Conservation (phyloP, 2,113 vertebrate genomes). For the Turdus rufiventris region DNA sequence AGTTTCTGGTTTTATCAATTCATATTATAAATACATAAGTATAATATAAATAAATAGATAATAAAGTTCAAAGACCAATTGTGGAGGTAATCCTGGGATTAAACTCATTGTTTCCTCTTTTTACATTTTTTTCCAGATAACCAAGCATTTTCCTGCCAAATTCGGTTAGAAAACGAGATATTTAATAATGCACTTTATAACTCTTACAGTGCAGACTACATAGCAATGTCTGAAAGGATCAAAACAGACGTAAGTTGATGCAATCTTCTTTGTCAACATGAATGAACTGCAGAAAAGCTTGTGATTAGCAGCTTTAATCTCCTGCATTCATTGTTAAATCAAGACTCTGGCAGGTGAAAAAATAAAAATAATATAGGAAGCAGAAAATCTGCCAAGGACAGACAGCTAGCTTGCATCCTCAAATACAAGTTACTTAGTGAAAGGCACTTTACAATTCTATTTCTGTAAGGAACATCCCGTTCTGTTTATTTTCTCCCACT, state of each 20-base stretch:
- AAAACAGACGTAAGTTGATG: conserved; percentile 19
- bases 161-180: fast-evolving
- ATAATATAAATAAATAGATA: not conserved
- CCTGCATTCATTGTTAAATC: not conserved
- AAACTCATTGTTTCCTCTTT: not conserved
- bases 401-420: not conserved
- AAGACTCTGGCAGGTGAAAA: not conserved
- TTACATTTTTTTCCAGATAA: not conserved
- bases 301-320: not conserved
- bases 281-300: not conserved
- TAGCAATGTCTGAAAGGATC: not conserved
- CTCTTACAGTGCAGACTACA: not conserved
- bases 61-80: not conserved
- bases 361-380: not conserved
- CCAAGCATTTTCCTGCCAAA: not conserved
- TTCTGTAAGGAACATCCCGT: not conserved
- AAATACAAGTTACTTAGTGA: not conserved
- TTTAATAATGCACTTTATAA: conserved; percentile 32
- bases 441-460: not conserved
- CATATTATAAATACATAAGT: not conserved
- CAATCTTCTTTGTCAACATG: not conserved
- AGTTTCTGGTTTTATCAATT: not conserved
- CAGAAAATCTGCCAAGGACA: not conserved
- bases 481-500: not conserved
- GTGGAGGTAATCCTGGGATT: not conserved